A percentile compares a stretch with the other conserved stretches of the same genome.
Evolutionary conservation across 2,888 invertebrate genomes (phyloP).

Genomic region (Platycheirus rosarum): DNA sequence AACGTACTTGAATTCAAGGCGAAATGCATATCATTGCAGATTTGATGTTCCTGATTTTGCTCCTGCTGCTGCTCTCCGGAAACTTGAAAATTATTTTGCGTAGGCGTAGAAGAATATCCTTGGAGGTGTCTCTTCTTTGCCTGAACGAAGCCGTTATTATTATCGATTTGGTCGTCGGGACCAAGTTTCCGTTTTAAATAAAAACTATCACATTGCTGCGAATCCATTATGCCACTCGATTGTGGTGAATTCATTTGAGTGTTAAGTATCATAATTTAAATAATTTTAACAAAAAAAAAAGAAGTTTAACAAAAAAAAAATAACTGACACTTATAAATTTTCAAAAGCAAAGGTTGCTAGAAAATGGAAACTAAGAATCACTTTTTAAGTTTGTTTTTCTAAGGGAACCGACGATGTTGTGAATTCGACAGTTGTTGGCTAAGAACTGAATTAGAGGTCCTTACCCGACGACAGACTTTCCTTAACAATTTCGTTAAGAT

Average conservation of each 20-base stretch:
- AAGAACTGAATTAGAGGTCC: conserved; percentile 54
- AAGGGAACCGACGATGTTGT: conserved; percentile 23
- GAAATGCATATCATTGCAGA: conserved; percentile 70
- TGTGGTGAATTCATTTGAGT: conserved; percentile 71
- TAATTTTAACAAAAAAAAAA: conserved; percentile 26
- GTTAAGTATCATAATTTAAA: conserved; percentile 76
- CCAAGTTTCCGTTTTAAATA: conserved; percentile 80
- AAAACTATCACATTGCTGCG: conserved; percentile 78
- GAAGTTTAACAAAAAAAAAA: conserved; percentile 1
- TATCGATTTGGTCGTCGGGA: conserved; percentile 72
- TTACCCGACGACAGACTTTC: conserved; percentile 28
- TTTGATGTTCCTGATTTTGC: conserved; percentile 41
- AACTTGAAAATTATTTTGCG: conserved; percentile 52
- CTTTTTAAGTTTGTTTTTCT: conserved; percentile 8
- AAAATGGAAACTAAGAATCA: conserved; percentile 14
- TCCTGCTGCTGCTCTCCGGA: conserved; percentile 25
- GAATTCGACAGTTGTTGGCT: conserved; percentile 48
- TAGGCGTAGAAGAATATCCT: conserved; percentile 50
- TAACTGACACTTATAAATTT: conserved; percentile 33
- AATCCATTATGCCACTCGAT: conserved; percentile 58
- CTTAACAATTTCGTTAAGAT: conserved; percentile 22
- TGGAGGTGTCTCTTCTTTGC: conserved; percentile 75
- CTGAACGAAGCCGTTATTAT: conserved; percentile 63
- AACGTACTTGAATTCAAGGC: conserved; percentile 77
- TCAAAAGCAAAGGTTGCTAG: conserved; percentile 42